These are phyloP conservation scores for Diplazon laetatorius DNA, from an alignment of 2,888 invertebrate genomes.

Conservation along the genomic window DNA sequence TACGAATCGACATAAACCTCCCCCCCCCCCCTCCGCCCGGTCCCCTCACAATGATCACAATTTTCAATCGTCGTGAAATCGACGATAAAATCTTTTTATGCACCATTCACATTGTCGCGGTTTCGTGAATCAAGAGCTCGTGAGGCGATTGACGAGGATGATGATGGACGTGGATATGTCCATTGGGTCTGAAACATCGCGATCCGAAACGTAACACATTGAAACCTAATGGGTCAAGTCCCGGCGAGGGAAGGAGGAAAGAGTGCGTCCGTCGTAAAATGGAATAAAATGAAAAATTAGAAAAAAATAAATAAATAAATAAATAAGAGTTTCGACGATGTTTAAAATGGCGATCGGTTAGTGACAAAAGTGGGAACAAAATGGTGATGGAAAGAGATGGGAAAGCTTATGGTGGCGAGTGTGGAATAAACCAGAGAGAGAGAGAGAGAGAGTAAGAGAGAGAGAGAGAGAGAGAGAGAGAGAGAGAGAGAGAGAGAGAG, in stretches of 20 bases:
- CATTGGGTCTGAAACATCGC: constrained; percentile 35
- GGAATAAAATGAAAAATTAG: constrained; percentile 74
- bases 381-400: constrained; percentile 60
- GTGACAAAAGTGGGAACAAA: constrained; percentile 44
- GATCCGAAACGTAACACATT: constrained; percentile 38
- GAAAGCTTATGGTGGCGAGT: constrained; percentile 36
- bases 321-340: constrained; percentile 21
- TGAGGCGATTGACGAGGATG: constrained; percentile 24
- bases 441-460: constrained; percentile 60
- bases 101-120: too few relatives aligned
- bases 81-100: constrained; percentile 26
- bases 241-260: constrained; percentile 20
- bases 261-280: constrained; percentile 70
- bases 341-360: constrained; percentile 46
- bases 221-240: constrained; percentile 23
- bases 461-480: constrained; percentile 64
- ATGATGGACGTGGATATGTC: constrained; percentile 39
- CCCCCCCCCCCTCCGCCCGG: too few relatives aligned
- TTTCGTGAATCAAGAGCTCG: constrained; percentile 33
- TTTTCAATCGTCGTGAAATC: constrained; percentile 36
- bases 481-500: constrained; percentile 63
- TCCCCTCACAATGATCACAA: too few relatives aligned
- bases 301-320: neutral
- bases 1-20: too few relatives aligned
- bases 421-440: constrained; percentile 34